Evolutionary conservation across 2,113 vertebrate species (phyloP).

Genomic region (Corapipo altera): DNA sequence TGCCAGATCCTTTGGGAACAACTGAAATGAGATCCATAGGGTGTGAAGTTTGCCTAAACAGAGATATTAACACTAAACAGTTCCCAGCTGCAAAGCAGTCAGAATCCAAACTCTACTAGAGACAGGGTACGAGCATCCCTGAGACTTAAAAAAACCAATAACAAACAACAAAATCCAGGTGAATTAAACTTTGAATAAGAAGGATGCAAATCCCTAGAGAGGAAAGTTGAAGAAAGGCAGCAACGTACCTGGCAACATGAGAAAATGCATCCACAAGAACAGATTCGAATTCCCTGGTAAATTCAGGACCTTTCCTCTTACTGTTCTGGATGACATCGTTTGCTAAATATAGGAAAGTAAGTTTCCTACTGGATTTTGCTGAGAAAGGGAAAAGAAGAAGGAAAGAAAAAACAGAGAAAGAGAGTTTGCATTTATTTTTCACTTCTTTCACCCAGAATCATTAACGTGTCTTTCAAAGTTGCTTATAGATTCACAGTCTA

Average conservation of each 20-base stretch:
- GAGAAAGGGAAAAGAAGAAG: neutral
- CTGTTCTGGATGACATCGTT: slow-evolving; percentile 99
- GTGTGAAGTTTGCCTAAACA: neutral
- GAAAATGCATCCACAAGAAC: slow-evolving; percentile 97
- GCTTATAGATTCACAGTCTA: neutral
- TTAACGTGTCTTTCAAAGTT: neutral
- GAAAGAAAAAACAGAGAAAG: neutral
- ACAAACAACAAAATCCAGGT: neutral
- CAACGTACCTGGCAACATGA: slow-evolving; percentile 92
- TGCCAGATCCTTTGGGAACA: neutral
- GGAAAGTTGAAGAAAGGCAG: neutral
- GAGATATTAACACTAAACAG: neutral
- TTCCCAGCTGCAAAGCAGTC: neutral
- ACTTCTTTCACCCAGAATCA: neutral
- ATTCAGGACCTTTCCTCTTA: slow-evolving; percentile 98
- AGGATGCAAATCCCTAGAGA: neutral
- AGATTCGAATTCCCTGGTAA: slow-evolving; percentile 92
- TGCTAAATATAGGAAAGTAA: slow-evolving; percentile 96
- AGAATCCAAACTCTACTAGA: neutral
- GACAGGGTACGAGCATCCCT: rapidly evolving
- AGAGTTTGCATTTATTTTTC: slow-evolving; percentile 23
- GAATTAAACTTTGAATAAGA: neutral
- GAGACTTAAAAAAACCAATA: neutral
- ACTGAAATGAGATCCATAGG: neutral
- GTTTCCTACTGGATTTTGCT: slow-evolving; percentile 93